These are phyloP conservation scores for Drosophila basisetae DNA, from an alignment of 2,888 invertebrate genomes.

Conservation along the genomic window DNA sequence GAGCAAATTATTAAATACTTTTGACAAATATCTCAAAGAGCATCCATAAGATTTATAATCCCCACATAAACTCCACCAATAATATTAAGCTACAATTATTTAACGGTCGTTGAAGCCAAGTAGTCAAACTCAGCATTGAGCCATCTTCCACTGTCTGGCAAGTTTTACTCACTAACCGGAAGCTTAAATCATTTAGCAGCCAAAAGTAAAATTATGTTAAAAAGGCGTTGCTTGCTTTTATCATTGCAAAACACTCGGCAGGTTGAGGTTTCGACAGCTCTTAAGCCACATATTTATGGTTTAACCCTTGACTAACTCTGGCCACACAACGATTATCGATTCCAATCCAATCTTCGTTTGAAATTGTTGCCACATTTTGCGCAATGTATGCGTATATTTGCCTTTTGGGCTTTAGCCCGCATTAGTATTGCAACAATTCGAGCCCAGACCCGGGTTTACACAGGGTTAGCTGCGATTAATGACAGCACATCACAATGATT, in stretches of 20 bases:
- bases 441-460: slow-evolving; percentile 23
- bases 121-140: background rate
- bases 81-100: background rate
- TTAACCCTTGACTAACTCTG: slow-evolving; percentile 1
- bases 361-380: slow-evolving; percentile 18
- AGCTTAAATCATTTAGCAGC: slow-evolving; percentile 7
- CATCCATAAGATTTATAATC: background rate
- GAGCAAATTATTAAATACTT: background rate
- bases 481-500: slow-evolving; percentile 71
- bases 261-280: slow-evolving; percentile 1
- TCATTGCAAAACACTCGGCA: background rate
- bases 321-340: slow-evolving; percentile 11
- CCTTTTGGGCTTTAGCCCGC: slow-evolving; percentile 30
- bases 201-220: background rate
- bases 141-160: background rate
- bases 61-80: background rate
- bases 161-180: background rate
- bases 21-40: background rate
- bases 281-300: slow-evolving; percentile 9
- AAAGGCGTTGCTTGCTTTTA: background rate
- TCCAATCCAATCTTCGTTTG: slow-evolving; percentile 1
- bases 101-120: background rate
- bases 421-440: slow-evolving; percentile 31
- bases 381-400: slow-evolving; percentile 19
- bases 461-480: slow-evolving; percentile 58